Evolutionary conservation across 2,113 vertebrate genomes (phyloP), one percentile per base, ranked within the genome.

Genomic region (Tautogolabrus adspersus): DNA sequence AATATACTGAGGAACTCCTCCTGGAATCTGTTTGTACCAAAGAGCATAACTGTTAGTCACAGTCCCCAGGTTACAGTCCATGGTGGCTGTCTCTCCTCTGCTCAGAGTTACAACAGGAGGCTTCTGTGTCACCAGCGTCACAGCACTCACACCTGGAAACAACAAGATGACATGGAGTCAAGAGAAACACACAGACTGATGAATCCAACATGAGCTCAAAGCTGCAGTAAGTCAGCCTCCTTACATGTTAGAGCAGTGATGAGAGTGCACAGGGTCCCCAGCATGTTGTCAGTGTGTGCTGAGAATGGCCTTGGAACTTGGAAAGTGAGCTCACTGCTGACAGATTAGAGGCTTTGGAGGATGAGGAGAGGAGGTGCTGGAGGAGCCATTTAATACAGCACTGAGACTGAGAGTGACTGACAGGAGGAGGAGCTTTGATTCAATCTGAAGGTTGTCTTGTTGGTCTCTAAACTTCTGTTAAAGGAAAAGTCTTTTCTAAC

Each of bases 11-110:
- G 18, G 5, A 51, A n/a, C 57, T 76, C 55, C 74, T 58, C 80
- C 76, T 49, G 75, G 85, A 79, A 81, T 72, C 79, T 90, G 88
- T 75, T 88, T 90, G 16, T 83, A 86, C 82, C 79, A 89, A 0
- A 0, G 1, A n/a, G n/a, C n/a, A n/a, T n/a, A n/a, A n/a, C n/a
- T n/a, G n/a, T n/a, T 0, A 44, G 57, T 66, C 19, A 37, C 69
- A 21, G 46, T 76, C 34, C 68, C 64, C 19, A 83, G 54, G 63
- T 85, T 84, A 65, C 80, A 89, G 63, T 75, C 47, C 49, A 88
- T 66, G 47, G 71, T 74, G 72, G 49, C 80, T 18, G 57, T 80
- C 34, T 72, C 64, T 72, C 72, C 77, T 62, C 12, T 79, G 42
- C 10, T 88, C 73, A 77, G 34, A 5, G 72, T 60, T 77, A 89